A percentile compares a stretch with the other conserved stretches of the same genome.
Evolutionary conservation across 2,113 vertebrate genomes (phyloP).

Genomic region (Panurus biarmicus): DNA sequence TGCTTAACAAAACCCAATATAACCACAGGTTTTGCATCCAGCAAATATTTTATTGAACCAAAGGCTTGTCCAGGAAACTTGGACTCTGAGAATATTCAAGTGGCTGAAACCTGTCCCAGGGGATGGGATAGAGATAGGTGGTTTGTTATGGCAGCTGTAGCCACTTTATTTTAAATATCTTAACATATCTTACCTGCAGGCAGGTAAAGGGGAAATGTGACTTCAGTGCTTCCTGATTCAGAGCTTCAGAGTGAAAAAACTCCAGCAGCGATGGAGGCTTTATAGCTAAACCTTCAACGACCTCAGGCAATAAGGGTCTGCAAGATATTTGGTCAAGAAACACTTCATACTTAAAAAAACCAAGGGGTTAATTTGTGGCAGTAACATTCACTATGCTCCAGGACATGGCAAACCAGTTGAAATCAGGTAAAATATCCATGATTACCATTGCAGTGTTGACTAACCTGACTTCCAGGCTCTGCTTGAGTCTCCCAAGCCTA

Average conservation of each 20-base stretch:
- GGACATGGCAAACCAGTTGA: background rate
- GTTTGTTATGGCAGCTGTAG: conserved; percentile 27
- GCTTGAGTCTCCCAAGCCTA: background rate
- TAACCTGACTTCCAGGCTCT: background rate
- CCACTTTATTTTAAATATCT: conserved; percentile 38
- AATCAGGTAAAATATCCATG: background rate
- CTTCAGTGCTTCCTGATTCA: conserved; percentile 3
- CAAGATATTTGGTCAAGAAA: background rate
- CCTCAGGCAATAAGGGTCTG: background rate
- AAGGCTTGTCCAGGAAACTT: conserved; percentile 47
- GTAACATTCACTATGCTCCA: background rate
- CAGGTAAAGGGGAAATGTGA: background rate
- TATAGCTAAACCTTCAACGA: background rate
- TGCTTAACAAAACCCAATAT: conserved; percentile 53
- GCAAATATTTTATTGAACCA: conserved; percentile 62
- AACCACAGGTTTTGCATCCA: conserved; percentile 53
- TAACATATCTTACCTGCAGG: too few species aligned
- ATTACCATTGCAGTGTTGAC: background rate
- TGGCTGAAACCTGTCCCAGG: conserved; percentile 50
- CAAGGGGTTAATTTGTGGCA: background rate
- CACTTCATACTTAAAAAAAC: background rate
- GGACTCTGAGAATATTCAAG: conserved; percentile 31
- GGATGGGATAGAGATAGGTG: background rate
- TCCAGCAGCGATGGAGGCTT: background rate
- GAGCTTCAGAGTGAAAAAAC: background rate